These are phyloP conservation scores for Neria commutata DNA, from an alignment of 2,888 invertebrate genomes.

Conservation along the genomic window DNA sequence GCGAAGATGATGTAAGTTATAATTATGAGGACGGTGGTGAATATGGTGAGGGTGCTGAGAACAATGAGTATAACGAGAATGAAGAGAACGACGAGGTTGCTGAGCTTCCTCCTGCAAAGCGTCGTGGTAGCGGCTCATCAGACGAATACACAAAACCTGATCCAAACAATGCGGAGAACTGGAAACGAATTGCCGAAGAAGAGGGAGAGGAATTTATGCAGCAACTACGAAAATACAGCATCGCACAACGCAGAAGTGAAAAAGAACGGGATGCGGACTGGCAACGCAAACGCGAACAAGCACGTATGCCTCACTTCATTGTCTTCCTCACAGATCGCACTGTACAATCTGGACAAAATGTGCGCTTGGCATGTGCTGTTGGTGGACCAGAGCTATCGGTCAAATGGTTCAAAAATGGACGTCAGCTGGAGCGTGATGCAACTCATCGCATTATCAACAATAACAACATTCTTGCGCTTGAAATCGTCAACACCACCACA, in stretches of 20 bases:
- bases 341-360: constrained; percentile 74
- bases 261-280: constrained; percentile 60
- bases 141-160: constrained; percentile 57
- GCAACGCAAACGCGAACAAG: constrained; percentile 59
- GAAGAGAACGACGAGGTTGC: constrained; percentile 43
- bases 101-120: constrained; percentile 41
- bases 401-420: constrained; percentile 77
- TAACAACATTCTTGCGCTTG: constrained; percentile 67
- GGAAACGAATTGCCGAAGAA: constrained; percentile 58
- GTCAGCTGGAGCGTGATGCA: constrained; percentile 60
- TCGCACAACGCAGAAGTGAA: constrained; percentile 52
- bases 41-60: constrained; percentile 34
- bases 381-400: constrained; percentile 74
- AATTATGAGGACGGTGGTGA: constrained; percentile 32
- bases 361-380: constrained; percentile 80
- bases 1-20: constrained; percentile 34
- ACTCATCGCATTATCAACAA: constrained; percentile 63
- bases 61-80: constrained; percentile 35
- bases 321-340: constrained; percentile 75
- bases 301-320: constrained; percentile 57
- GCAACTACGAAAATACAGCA: constrained; percentile 58
- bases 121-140: constrained; percentile 55
- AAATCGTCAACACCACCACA: constrained; percentile 67
- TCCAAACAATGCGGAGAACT: constrained; percentile 55
- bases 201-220: constrained; percentile 59